Percentiles rank a stretch among this genome's conserved stretches.
Conservation (phyloP, 1,140 invertebrate species). For the Cydia pomonella region DNA sequence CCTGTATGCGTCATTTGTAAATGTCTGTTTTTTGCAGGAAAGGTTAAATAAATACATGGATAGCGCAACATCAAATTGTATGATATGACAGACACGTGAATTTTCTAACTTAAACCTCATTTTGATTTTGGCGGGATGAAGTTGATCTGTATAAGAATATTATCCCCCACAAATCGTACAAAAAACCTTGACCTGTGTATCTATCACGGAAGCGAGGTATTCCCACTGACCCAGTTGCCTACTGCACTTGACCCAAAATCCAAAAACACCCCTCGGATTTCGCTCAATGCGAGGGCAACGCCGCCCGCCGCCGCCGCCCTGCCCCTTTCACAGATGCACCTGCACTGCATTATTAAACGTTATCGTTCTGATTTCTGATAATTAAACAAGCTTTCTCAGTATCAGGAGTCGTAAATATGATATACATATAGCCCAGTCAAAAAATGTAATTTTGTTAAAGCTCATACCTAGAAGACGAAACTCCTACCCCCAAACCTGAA, state of each 20-base stretch:
- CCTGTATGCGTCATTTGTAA: too few relatives aligned
- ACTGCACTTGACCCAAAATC: slow-evolving; percentile 65
- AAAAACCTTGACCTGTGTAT: slow-evolving; percentile 3
- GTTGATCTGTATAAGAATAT: neutral
- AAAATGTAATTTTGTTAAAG: too few relatives aligned
- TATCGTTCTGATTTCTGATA: neutral
- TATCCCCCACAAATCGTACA: neutral
- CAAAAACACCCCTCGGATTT: slow-evolving; percentile 37
- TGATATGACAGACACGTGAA: too few relatives aligned
- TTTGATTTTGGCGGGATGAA: too few relatives aligned
- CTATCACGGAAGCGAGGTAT: slow-evolving; percentile 19
- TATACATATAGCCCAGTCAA: too few relatives aligned
- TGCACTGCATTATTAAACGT: neutral
- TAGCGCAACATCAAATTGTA: too few relatives aligned
- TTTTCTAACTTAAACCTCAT: too few relatives aligned
- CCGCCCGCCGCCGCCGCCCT: neutral
- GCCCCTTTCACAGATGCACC: neutral
- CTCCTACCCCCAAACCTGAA: too few relatives aligned
- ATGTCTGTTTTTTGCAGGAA: too few relatives aligned
- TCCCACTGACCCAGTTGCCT: slow-evolving; percentile 65
- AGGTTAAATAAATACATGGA: too few relatives aligned
- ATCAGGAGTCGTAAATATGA: too few relatives aligned
- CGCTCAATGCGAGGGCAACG: neutral
- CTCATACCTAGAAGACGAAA: too few relatives aligned
- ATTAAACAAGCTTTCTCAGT: neutral